Conservation (phyloP, 2,888 invertebrate genomes). For the Chorisops tibialis region DNA sequence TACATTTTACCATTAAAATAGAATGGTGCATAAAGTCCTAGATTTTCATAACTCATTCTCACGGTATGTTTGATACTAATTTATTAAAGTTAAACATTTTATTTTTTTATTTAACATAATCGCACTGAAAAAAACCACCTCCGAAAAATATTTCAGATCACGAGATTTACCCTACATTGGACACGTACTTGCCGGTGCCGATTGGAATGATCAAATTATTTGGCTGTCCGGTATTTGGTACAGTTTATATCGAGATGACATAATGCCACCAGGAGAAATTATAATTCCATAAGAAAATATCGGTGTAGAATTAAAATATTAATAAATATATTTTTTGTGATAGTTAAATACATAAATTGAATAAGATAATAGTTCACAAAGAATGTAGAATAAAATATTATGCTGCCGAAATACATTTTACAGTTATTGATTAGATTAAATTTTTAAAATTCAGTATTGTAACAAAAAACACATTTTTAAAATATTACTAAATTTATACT, state of each 20-base stretch:
- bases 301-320: background rate
- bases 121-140: background rate
- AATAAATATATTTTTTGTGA: conserved; percentile 10
- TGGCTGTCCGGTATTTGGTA: conserved; percentile 79
- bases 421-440: too few species aligned
- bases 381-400: too few species aligned
- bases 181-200: conserved; percentile 71
- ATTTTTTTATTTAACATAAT: too few species aligned
- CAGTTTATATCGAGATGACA: conserved; percentile 62
- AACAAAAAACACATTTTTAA: too few species aligned
- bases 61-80: background rate
- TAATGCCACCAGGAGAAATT: conserved; percentile 53
- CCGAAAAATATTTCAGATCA: conserved; percentile 54
- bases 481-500: too few species aligned
- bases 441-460: too few species aligned
- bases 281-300: conserved; percentile 27
- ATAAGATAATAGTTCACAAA: too few species aligned
- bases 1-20: too few species aligned
- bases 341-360: background rate
- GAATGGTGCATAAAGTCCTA: background rate
- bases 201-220: conserved; percentile 69
- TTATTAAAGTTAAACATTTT: background rate
- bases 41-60: background rate
- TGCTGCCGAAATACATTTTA: too few species aligned
- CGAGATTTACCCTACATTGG: conserved; percentile 80